Base-by-base conservation (phyloP, 2,888 invertebrate species). In the Corbicula japonica region DNA sequence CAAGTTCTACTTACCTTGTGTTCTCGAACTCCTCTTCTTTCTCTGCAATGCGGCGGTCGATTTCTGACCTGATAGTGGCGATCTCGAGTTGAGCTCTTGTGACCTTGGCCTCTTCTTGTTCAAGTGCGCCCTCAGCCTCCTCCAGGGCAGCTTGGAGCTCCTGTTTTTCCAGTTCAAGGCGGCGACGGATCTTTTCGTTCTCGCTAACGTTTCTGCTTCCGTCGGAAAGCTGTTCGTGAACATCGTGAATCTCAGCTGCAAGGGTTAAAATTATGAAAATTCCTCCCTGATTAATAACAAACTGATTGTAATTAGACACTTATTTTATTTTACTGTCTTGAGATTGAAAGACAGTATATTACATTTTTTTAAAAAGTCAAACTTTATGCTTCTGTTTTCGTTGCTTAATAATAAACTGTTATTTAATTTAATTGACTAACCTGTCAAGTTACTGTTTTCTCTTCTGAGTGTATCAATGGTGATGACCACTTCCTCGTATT, bases 21-120 rank as follows among this genome's bases (percentile, higher is more conserved):
- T 99, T 99, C 94, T 99, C 99, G 96, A 99, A 99, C 95, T 99
- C 99, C 93, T 99, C 99, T 93, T 99, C 99, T 95, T 99, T 99
- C 96, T 99, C 99, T 94, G 98, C 98, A 95, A 99, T 98, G 93
- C 99, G 97, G 93, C 99, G 97, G 95, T 99, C 99, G 94, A 99
- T 99, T 95, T 99, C 99, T 95, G 98, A 98, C 94, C 99, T 97
- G 92, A 99, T 98, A 95, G 99, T 98, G 92, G 98, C 98, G 94
- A 99, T 96, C 95, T 99, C 99, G 90, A 99, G 96, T 95, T 99
- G 99, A 93, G 97, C 97, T 92, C 99, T 97, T 87, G 92, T 90
- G 35, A 94, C 94, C 95, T 99, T 99, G 96, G 99, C 99, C 95
- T 99, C 99, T 94, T 99, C 99, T 94, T 99, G 99, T 95, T 99